Percentiles rank a stretch among this genome's conserved stretches.
These are phyloP conservation scores for Saturnia pavonia DNA, from an alignment of 2,888 invertebrate species.

Conservation along the genomic window DNA sequence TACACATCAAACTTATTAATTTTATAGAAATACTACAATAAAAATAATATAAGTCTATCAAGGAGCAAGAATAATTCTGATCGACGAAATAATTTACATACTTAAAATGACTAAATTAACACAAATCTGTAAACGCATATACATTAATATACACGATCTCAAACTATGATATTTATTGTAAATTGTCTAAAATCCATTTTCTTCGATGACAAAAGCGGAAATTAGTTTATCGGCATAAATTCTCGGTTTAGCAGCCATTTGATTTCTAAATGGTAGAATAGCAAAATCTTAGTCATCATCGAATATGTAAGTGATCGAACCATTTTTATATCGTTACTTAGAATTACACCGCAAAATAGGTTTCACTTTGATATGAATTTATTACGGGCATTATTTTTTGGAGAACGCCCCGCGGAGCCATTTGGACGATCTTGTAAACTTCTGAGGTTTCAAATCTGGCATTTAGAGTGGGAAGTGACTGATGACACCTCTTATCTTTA, in stretches of 20 bases:
- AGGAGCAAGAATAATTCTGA: neutral
- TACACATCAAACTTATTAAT: no score
- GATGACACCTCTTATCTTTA: slow-evolving; percentile 27
- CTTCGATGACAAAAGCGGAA: no score
- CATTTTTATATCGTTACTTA: slow-evolving; percentile 7
- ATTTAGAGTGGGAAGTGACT: slow-evolving; percentile 27
- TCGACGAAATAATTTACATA: neutral
- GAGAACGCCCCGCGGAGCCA: slow-evolving; percentile 20
- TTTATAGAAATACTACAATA: no score
- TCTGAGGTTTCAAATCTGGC: slow-evolving; percentile 29
- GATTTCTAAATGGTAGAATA: neutral
- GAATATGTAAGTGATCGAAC: neutral
- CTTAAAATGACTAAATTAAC: neutral
- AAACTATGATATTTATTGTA: no score
- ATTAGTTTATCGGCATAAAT: no score
- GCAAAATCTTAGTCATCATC: neutral
- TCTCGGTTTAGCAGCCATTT: neutral
- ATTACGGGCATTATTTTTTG: slow-evolving; percentile 32
- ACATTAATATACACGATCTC: neutral
- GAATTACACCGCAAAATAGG: slow-evolving; percentile 16
- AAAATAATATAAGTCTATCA: no score
- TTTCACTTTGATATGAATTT: slow-evolving; percentile 33
- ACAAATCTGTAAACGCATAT: neutral
- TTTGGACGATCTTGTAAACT: slow-evolving; percentile 25
- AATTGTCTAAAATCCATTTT: no score